Conservation (phyloP, 2,113 vertebrate genomes). For the Nibea coibor region DNA sequence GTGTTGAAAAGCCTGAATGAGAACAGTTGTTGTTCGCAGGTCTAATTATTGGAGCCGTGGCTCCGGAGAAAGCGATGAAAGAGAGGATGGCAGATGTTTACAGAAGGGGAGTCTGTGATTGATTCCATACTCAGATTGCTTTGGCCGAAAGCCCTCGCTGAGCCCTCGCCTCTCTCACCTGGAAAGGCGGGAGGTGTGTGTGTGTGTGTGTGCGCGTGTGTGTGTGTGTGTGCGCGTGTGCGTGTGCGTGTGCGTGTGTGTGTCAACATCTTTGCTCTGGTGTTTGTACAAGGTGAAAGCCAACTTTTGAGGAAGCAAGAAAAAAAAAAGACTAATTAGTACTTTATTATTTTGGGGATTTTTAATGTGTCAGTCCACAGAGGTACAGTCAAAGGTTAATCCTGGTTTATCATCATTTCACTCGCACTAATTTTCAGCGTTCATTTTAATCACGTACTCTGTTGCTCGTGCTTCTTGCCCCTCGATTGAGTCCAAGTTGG, state of each 20-base stretch:
- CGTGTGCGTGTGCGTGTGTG: background rate
- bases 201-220: too few species aligned
- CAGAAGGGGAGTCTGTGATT: constrained; percentile 24
- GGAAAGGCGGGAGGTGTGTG: too few species aligned
- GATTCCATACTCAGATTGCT: constrained; percentile 41
- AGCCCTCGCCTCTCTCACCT: constrained; percentile 21
- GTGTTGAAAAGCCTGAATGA: background rate
- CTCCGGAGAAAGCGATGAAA: constrained; percentile 9
- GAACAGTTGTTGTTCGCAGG: background rate
- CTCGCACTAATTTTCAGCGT: too few species aligned
- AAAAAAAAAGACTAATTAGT: background rate
- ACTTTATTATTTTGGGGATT: background rate
- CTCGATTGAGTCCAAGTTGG: background rate
- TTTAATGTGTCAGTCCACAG: background rate
- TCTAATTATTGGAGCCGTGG: background rate
- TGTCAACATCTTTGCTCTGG: background rate
- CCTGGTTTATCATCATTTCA: background rate
- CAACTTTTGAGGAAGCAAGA: background rate
- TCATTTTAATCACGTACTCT: too few species aligned
- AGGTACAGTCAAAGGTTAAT: too few species aligned
- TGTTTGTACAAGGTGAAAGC: background rate
- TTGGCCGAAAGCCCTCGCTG: constrained; percentile 18
- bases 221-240: too few species aligned
- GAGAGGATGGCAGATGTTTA: constrained; percentile 35
- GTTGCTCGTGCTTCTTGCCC: background rate